Base-by-base conservation (phyloP, 2,797 vertebrate species). In the Cephalopachus bancanus region DNA sequence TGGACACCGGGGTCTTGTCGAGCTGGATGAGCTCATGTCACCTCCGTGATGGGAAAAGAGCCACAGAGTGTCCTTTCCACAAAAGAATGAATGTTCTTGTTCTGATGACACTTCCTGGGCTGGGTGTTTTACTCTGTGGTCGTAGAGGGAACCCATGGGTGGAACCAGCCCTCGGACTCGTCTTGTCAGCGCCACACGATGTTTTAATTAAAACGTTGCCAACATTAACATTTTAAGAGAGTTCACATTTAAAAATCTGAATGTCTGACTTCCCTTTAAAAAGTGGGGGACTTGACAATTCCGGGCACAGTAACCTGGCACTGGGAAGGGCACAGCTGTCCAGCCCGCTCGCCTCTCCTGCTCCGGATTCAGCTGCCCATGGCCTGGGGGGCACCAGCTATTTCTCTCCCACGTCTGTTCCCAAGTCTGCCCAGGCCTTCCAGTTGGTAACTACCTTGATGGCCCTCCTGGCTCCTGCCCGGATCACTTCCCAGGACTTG, bases 21-120 rank as follows among this genome's bases (percentile, higher is more conserved):
- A 28, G 24, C 7, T 0, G 1, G 37, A 5, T 4, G 10, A 9
- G 20, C 33, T 30, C 22, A 5, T 0, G 15, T 26, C 53, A 53
- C 53, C 86, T 83, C 55, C 4, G 16, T 22, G 17, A 26, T 4
- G 59, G 49, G 28, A 51, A 33, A 19, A 30, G 24, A 51, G 57
- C 37, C 17, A 1, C 12, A 1, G 3, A 12, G 11, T 19, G 15
- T 14, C 44, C 14, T 51, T 59, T 20, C 5, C 10, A 10, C 19
- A 1, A n/a, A 44, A 57, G 37, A 33, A 26, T 0, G 24, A n/a
- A 44, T 5, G 17, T 60, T 26, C 44, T 72, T 28, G 10, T 51
- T 79, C 20, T 26, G 24, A 57, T 1, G 20, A 79, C 33, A 51
- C 37, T 51, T 51, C 1, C 3, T 2, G 59, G 11, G 0, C 19